These are phyloP conservation scores for Rhabdophis nuchalis DNA, from an alignment of 2,797 vertebrate species.

Conservation along the genomic window DNA sequence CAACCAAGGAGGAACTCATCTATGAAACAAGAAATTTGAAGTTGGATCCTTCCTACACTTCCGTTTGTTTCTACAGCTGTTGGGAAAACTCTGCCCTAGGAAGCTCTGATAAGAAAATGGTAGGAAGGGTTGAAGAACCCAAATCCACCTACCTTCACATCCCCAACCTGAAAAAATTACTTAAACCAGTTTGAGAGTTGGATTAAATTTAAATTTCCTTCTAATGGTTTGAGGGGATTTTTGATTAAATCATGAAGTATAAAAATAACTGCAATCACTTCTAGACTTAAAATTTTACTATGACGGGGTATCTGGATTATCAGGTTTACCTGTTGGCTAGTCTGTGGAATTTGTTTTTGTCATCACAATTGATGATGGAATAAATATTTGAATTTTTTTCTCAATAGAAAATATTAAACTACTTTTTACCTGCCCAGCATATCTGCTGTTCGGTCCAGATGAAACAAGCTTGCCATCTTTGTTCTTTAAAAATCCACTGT, in stretches of 20 bases:
- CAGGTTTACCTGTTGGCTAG: not conserved
- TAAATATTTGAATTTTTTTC: not conserved
- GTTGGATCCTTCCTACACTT: not conserved
- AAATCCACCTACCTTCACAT: not conserved
- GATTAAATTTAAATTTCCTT: not conserved
- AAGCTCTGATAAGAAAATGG: not conserved
- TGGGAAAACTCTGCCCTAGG: not conserved
- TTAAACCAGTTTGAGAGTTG: not conserved
- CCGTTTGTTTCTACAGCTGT: not conserved
- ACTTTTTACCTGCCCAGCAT: slow-evolving; percentile 71
- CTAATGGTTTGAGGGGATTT: not conserved
- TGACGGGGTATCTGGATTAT: not conserved
- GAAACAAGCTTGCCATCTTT: slow-evolving; percentile 68
- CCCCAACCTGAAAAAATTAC: not conserved
- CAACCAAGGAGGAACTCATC: not conserved
- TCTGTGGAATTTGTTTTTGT: not conserved
- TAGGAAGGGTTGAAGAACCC: not conserved
- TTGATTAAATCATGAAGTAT: not conserved
- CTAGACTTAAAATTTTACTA: not conserved
- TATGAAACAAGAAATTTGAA: not conserved
- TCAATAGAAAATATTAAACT: not conserved
- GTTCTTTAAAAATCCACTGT: slow-evolving; percentile 71
- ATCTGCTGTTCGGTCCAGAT: slow-evolving; percentile 73
- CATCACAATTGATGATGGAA: not conserved
- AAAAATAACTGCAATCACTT: not conserved